phyloP scores from a whole-genome alignment of 2,888 invertebrate genomes.

The Venustoraphidia nigricollis region DNA sequence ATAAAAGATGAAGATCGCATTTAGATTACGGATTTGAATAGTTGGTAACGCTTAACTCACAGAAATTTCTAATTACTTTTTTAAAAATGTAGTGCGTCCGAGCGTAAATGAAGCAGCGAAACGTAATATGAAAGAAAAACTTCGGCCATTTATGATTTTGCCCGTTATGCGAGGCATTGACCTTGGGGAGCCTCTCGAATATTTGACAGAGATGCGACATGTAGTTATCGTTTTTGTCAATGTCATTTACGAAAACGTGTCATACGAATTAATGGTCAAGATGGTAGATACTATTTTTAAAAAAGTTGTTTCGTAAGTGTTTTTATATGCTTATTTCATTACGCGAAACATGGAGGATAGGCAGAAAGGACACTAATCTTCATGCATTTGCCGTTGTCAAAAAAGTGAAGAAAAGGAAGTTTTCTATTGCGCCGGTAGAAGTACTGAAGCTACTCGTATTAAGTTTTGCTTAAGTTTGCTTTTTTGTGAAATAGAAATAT shows the following conservation, averaged over 20 bases:
- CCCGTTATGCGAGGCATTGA: constrained; percentile 46
- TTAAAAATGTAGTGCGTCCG: constrained; percentile 27
- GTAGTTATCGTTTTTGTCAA: constrained; percentile 54
- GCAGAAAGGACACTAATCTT: no score
- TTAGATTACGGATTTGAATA: no score
- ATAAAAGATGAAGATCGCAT: no score
- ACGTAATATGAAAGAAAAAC: constrained; percentile 25
- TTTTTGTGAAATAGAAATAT: no score
- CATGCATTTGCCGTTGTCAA: no score
- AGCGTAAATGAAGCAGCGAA: constrained; percentile 29
- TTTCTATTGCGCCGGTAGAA: no score
- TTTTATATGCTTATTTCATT: not conserved
- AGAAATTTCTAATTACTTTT: not conserved
- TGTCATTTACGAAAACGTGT: constrained; percentile 30
- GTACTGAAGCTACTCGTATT: no score
- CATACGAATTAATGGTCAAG: constrained; percentile 28
- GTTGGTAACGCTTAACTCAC: no score
- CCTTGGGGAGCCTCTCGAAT: constrained; percentile 50
- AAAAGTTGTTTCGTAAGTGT: constrained; percentile 27
- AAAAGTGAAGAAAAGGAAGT: no score
- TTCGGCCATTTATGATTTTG: constrained; percentile 39
- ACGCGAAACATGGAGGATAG: not conserved
- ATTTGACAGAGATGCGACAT: constrained; percentile 55
- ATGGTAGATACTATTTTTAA: constrained; percentile 36
- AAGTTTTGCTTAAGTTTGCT: no score